A percentile compares a stretch with the other conserved stretches of the same genome.
These are phyloP conservation scores for Acleris emargana DNA, from an alignment of 2,888 invertebrate species.

Conservation along the genomic window DNA sequence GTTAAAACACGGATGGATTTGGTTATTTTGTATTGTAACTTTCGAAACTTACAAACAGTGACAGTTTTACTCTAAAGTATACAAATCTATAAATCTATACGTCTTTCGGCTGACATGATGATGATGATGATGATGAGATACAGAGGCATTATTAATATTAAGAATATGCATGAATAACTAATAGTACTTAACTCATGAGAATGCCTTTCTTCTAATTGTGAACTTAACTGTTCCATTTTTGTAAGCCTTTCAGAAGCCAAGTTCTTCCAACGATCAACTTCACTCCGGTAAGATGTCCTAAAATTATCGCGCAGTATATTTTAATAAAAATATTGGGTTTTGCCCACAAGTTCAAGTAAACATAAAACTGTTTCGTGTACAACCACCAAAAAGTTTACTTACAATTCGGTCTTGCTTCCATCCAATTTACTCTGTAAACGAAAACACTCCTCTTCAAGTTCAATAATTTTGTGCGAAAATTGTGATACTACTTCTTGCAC, in stretches of 20 bases:
- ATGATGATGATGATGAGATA: no score
- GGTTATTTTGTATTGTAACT: no score
- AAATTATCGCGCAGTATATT: slow-evolving; percentile 33
- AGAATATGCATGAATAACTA: neutral
- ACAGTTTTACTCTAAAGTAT: no score
- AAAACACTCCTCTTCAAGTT: slow-evolving; percentile 72
- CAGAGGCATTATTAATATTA: no score
- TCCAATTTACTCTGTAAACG: slow-evolving; percentile 72
- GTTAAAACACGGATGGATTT: no score
- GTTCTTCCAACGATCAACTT: slow-evolving; percentile 85
- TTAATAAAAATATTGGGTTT: neutral
- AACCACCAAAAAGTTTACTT: slow-evolving; percentile 52
- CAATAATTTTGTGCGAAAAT: slow-evolving; percentile 70
- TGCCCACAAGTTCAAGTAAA: neutral
- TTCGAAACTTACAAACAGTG: no score
- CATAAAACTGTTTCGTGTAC: no score
- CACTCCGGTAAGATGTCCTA: slow-evolving; percentile 65
- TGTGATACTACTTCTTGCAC: slow-evolving; percentile 62
- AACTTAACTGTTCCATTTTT: slow-evolving; percentile 85
- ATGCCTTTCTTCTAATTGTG: slow-evolving; percentile 85
- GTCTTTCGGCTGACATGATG: no score
- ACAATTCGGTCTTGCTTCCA: slow-evolving; percentile 76
- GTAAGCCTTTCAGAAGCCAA: slow-evolving; percentile 86
- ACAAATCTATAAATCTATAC: no score
- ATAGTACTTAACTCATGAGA: slow-evolving; percentile 75